phyloP scores from a whole-genome alignment of 2,888 invertebrate species.

The Plagodis dolabraria region DNA sequence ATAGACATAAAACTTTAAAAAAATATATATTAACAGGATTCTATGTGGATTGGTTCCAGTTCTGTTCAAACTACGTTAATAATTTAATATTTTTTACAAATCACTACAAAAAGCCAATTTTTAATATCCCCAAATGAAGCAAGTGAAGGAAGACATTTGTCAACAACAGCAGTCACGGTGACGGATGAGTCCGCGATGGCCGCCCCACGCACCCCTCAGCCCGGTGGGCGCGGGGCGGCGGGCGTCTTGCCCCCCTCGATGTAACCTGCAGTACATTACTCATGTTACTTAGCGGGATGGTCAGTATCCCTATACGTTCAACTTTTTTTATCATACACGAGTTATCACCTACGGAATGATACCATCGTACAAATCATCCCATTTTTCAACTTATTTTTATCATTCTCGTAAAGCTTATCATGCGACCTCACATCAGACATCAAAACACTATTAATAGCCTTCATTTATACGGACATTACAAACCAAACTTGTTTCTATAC shows the following conservation, averaged over 20 bases:
- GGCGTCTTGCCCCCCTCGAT: conserved; percentile 33
- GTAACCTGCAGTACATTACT: conserved; percentile 34
- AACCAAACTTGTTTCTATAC: conserved; percentile 28
- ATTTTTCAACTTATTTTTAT: conserved; percentile 12
- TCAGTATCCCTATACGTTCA: conserved; percentile 19
- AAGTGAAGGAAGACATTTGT: conserved; percentile 64
- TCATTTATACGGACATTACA: conserved; percentile 7
- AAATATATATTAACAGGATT: too few relatives aligned
- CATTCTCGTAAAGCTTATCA: conserved; percentile 15
- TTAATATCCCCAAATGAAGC: conserved; percentile 59
- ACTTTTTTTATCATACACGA: conserved; percentile 11
- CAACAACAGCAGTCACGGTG: conserved; percentile 67
- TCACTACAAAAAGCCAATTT: conserved; percentile 47
- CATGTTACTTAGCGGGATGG: conserved; percentile 30
- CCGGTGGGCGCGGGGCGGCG: conserved; percentile 10
- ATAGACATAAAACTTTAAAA: too few relatives aligned
- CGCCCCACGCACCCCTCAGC: conserved; percentile 2
- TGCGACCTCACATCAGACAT: conserved; percentile 15
- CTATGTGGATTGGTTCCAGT: too few relatives aligned
- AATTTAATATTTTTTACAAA: conserved; percentile 10
- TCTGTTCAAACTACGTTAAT: too few relatives aligned
- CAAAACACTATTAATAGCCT: conserved; percentile 23
- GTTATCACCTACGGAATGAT: neutral
- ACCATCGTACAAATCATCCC: too few relatives aligned
- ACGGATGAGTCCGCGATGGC: conserved; percentile 57